These are phyloP conservation scores for Dendrocincla fuliginosa DNA, from an alignment of 2,797 vertebrate genomes.

Conservation along the genomic window DNA sequence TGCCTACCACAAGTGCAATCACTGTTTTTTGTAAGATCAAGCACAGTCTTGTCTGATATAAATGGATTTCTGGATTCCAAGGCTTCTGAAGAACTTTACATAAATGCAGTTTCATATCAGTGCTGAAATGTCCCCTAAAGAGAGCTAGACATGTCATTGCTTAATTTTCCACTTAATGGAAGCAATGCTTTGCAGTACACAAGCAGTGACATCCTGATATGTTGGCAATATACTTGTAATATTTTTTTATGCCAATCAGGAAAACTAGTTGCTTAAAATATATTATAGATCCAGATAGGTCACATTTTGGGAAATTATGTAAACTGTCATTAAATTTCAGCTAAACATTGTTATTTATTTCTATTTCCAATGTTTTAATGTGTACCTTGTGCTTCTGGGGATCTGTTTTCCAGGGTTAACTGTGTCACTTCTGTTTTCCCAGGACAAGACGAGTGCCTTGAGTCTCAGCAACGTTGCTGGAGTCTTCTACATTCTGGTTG, in stretches of 20 bases:
- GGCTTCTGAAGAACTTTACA: background rate
- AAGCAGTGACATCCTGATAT: constrained; percentile 45
- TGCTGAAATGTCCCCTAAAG: background rate
- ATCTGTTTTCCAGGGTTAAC: constrained; percentile 57
- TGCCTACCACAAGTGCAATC: background rate
- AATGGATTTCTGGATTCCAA: constrained; percentile 21
- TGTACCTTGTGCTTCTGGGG: background rate
- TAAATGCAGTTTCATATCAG: background rate
- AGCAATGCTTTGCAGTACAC: constrained; percentile 40
- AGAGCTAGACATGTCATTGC: background rate
- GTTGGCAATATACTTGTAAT: constrained; percentile 37
- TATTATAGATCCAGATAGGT: constrained; percentile 16
- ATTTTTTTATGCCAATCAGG: background rate
- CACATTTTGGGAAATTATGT: background rate
- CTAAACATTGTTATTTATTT: background rate
- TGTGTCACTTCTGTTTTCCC: constrained; percentile 72
- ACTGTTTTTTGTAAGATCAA: background rate
- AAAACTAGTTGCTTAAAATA: background rate
- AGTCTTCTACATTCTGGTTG: constrained; percentile 99
- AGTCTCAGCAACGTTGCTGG: constrained; percentile 99
- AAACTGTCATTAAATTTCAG: constrained; percentile 17
- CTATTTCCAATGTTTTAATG: background rate
- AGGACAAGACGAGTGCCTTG: constrained; percentile 99
- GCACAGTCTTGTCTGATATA: constrained; percentile 15
- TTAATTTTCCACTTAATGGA: constrained; percentile 52